Percentiles rank a stretch among this genome's conserved stretches.
These are phyloP conservation scores for Siderastrea siderea DNA, from an alignment of 92 coral and sea anemone genomes.

Conservation along the genomic window DNA sequence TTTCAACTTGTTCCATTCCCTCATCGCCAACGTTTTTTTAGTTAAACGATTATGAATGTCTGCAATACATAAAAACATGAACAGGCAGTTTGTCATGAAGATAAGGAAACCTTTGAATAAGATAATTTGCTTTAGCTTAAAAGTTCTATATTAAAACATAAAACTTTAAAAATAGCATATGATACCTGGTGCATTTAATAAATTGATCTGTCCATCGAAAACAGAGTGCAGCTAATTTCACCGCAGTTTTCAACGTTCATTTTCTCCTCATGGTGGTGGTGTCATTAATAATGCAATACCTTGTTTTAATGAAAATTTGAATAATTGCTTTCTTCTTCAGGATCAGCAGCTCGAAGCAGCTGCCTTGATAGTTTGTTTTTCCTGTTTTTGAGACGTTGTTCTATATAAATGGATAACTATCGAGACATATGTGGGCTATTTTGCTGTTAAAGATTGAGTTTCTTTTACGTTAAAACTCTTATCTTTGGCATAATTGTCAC, in stretches of 20 bases:
- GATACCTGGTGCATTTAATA: not conserved
- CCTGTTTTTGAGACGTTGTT: not conserved
- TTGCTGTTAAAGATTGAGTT: not conserved
- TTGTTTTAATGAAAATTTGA: not conserved
- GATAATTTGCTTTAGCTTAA: too few species aligned
- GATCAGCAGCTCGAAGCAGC: slow-evolving; percentile 8
- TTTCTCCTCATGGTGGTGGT: not conserved
- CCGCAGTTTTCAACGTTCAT: not conserved
- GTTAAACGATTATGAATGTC: too few species aligned
- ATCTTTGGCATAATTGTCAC: not conserved
- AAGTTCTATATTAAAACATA: too few species aligned
- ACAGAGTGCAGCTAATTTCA: not conserved
- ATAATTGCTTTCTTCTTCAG: not conserved
- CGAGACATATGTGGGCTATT: not conserved
- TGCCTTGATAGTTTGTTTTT: not conserved
- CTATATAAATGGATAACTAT: not conserved
- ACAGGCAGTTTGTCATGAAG: too few species aligned
- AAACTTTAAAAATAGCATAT: too few species aligned
- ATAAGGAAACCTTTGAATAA: too few species aligned
- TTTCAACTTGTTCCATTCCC: too few species aligned
- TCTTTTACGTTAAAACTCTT: not conserved
- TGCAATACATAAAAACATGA: too few species aligned
- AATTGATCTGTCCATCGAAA: not conserved
- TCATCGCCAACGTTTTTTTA: too few species aligned
- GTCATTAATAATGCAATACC: slow-evolving; percentile 6